Percentiles rank a stretch among this genome's conserved stretches.
phyloP scores from a whole-genome alignment of 2,888 invertebrate genomes.

The Drosophila affinis region DNA sequence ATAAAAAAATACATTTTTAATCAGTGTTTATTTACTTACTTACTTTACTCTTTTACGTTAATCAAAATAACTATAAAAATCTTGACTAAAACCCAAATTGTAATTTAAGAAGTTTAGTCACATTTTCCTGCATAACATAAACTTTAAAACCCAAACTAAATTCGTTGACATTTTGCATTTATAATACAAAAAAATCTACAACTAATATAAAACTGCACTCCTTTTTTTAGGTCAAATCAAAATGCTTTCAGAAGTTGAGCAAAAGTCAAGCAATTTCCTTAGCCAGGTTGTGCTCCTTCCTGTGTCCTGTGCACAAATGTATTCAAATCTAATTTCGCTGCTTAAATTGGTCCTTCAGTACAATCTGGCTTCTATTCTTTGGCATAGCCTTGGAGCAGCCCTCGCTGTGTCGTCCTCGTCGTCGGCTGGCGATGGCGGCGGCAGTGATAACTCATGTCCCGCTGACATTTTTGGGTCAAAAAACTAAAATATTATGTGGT shows the following conservation, averaged over 20 bases:
- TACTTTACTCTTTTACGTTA: too few relatives aligned
- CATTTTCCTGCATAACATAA: neutral
- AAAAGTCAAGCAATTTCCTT: neutral
- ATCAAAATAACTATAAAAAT: neutral
- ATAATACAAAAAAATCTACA: neutral
- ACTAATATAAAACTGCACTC: neutral
- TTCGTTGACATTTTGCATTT: neutral
- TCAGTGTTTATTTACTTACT: neutral
- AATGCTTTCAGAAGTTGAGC: neutral
- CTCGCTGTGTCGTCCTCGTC: conserved; percentile 20
- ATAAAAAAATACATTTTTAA: too few relatives aligned
- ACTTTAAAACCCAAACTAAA: neutral
- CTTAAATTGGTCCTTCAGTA: neutral
- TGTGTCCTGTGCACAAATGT: neutral
- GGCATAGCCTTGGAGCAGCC: conserved; percentile 25
- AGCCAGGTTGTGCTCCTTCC: neutral
- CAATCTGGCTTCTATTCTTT: neutral
- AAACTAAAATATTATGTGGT: conserved; percentile 76
- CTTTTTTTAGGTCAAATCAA: too few relatives aligned
- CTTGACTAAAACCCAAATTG: neutral
- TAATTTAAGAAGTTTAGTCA: neutral
- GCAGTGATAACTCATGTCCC: conserved; percentile 78
- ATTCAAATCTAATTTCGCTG: neutral
- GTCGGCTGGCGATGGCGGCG: conserved; percentile 41
- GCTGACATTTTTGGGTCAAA: conserved; percentile 80